A percentile compares a stretch with the other conserved stretches of the same genome.
Conservation (phyloP, 2,888 invertebrate species). For the Salticus scenicus region DNA sequence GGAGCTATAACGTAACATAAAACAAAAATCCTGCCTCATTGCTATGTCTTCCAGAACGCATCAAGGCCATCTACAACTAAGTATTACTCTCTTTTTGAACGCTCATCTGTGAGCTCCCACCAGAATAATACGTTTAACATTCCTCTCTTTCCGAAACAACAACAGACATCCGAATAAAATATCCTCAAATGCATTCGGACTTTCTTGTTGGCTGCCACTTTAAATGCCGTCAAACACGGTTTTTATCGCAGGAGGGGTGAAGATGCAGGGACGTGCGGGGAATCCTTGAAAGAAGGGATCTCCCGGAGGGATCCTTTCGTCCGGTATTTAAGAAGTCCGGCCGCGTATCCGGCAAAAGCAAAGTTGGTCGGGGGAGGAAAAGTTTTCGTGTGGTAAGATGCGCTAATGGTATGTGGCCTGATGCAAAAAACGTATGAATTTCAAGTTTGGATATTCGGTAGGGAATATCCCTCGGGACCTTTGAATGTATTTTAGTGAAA, state of each 20-base stretch:
- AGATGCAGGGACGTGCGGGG: slow-evolving; percentile 57
- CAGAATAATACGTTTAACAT: not conserved
- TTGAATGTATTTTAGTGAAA: slow-evolving; percentile 13
- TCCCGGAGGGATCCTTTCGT: slow-evolving; percentile 53
- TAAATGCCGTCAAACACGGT: slow-evolving; percentile 69
- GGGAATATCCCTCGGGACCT: not conserved
- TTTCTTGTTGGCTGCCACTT: slow-evolving; percentile 45
- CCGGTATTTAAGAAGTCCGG: slow-evolving; percentile 58
- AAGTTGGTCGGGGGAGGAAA: slow-evolving; percentile 10
- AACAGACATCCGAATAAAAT: slow-evolving; percentile 3
- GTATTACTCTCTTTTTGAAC: slow-evolving; percentile 12
- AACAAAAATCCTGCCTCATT: slow-evolving; percentile 11
- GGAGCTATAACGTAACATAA: not conserved
- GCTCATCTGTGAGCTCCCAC: not conserved
- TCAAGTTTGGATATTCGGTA: slow-evolving; percentile 6
- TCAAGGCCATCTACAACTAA: not conserved
- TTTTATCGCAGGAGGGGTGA: slow-evolving; percentile 59
- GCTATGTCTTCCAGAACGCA: slow-evolving; percentile 9
- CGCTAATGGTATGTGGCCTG: slow-evolving; percentile 19
- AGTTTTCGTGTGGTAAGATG: slow-evolving; percentile 26
- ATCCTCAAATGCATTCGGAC: slow-evolving; percentile 9
- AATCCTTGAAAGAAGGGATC: slow-evolving; percentile 51
- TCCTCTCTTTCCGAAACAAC: not conserved
- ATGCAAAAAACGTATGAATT: slow-evolving; percentile 29
- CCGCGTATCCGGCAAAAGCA: slow-evolving; percentile 29